A percentile compares a stretch with the other conserved stretches of the same genome.
Conservation (phyloP, 1,140 invertebrate genomes). For the Procambarus clarkii region DNA sequence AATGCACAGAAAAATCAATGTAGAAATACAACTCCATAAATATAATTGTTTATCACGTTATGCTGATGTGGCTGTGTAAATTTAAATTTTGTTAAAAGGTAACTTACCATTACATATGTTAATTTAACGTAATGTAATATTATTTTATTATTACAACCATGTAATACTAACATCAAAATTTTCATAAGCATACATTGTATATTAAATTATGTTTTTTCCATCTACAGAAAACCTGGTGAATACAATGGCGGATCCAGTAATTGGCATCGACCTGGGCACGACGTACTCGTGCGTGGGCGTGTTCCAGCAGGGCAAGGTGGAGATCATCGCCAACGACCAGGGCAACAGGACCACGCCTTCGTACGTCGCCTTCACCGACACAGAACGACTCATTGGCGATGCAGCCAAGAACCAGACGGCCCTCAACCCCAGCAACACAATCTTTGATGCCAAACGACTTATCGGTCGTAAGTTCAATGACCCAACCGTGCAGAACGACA, state of each 20-base stretch:
- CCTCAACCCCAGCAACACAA: constrained; percentile 96
- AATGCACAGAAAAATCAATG: no score
- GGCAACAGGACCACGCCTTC: constrained; percentile 80
- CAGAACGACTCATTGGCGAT: constrained; percentile 79
- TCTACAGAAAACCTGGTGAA: not conserved
- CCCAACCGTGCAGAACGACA: constrained; percentile 90
- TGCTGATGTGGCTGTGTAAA: no score
- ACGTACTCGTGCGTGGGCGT: constrained; percentile 72
- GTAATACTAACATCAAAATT: no score
- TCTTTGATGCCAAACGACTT: constrained; percentile 79
- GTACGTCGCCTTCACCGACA: constrained; percentile 78
- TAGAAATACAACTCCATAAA: no score
- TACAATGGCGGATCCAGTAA: not conserved
- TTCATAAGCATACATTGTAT: no score
- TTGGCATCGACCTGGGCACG: constrained; percentile 21
- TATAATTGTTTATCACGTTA: no score
- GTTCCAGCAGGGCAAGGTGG: constrained; percentile 75
- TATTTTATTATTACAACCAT: no score
- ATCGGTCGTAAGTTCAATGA: constrained; percentile 96
- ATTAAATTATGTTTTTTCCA: no score
- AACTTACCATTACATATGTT: no score
- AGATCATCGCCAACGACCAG: constrained; percentile 82
- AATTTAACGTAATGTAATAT: no score
- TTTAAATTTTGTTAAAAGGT: no score
- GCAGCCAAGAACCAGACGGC: constrained; percentile 88